Conservation (phyloP, 2,888 invertebrate genomes). For the Argyra leucocephala region DNA sequence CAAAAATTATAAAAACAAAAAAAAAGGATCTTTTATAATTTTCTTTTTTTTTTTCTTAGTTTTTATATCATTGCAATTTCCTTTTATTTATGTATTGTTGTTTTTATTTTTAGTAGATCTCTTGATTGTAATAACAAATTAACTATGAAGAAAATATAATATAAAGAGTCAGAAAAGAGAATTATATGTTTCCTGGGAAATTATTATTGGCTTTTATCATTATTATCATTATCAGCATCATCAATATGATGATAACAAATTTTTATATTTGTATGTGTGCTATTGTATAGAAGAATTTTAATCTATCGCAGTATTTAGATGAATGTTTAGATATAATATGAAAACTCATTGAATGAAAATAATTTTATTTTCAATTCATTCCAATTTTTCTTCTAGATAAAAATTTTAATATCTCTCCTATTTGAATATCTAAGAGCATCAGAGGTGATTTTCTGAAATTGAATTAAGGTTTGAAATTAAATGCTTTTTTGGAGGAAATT, state of each 20-base stretch:
- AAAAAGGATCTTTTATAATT: neutral
- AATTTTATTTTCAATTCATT: neutral
- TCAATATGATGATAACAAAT: too few relatives aligned
- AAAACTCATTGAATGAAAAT: neutral
- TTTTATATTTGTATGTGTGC: too few relatives aligned
- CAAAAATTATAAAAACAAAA: neutral
- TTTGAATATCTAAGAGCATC: too few relatives aligned
- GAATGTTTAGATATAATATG: neutral
- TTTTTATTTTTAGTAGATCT: neutral
- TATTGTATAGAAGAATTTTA: too few relatives aligned
- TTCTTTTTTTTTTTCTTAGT: neutral
- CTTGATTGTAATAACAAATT: neutral
- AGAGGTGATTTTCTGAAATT: neutral
- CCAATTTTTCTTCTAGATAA: too few relatives aligned
- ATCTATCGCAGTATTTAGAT: too few relatives aligned
- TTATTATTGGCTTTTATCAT: constrained; percentile 4
- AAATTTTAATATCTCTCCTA: too few relatives aligned
- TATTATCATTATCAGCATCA: neutral
- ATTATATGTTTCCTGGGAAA: constrained; percentile 4
- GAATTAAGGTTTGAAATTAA: too few relatives aligned
- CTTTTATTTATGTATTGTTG: neutral
- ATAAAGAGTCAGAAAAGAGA: neutral
- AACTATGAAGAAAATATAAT: neutral
- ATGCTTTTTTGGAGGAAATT: too few relatives aligned
- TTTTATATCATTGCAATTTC: neutral